Conservation (phyloP, 2,888 invertebrate genomes). For the Copidosoma aretas region DNA sequence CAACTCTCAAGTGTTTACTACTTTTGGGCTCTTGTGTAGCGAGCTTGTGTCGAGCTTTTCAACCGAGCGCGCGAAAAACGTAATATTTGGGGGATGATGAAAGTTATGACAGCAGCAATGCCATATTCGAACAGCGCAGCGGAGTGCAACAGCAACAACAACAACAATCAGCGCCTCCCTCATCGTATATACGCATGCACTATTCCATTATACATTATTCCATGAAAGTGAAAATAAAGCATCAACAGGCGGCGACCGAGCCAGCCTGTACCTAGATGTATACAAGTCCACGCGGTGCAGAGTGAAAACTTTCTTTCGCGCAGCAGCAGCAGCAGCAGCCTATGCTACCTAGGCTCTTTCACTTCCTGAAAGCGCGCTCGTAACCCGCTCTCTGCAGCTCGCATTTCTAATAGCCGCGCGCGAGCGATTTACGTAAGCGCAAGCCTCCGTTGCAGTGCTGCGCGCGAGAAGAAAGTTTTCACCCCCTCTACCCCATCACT, state of each 20-base stretch:
- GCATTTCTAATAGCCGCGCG: neutral
- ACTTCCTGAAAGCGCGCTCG: slow-evolving; percentile 59
- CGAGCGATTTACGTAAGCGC: neutral
- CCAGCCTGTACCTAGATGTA: too few relatives aligned
- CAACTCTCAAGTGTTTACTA: too few relatives aligned
- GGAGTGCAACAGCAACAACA: too few relatives aligned
- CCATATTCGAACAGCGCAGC: too few relatives aligned
- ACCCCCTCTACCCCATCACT: neutral
- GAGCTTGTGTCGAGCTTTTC: too few relatives aligned
- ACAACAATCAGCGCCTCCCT: too few relatives aligned
- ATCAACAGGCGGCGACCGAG: too few relatives aligned
- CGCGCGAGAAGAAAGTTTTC: slow-evolving; percentile 1
- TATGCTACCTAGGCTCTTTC: slow-evolving; percentile 50
- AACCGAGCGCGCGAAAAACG: too few relatives aligned
- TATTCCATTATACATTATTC: neutral
- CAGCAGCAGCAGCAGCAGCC: neutral
- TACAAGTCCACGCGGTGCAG: slow-evolving; percentile 45
- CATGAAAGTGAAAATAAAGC: neutral
- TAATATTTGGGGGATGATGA: too few relatives aligned
- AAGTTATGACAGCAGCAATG: too few relatives aligned
- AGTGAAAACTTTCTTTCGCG: slow-evolving; percentile 59
- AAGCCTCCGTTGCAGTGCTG: neutral
- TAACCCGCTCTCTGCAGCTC: slow-evolving; percentile 53
- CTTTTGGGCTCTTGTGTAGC: too few relatives aligned
- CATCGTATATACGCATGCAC: too few relatives aligned